Evolutionary conservation across 2,888 invertebrate genomes (phyloP), one percentile per base, ranked within the genome.

Genomic region (Hemithea aestivaria): DNA sequence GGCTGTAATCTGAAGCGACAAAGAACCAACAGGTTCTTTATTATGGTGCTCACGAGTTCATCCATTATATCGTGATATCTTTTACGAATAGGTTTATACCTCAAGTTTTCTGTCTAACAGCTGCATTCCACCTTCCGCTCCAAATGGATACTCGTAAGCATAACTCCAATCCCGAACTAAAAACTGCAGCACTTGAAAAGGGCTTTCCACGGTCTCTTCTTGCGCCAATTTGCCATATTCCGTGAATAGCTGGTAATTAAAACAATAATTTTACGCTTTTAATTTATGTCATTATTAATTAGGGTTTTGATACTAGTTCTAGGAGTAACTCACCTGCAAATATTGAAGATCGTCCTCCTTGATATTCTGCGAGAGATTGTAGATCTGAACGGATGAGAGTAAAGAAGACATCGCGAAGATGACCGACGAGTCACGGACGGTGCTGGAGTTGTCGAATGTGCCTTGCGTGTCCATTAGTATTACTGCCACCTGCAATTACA

Each of bases 281-380:
- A n/a, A n/a, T n/a, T n/a, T n/a, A n/a, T n/a, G n/a, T n/a, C n/a
- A n/a, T n/a, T n/a, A n/a, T n/a, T n/a, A n/a, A n/a, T n/a, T n/a
- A n/a, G n/a, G n/a, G n/a, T n/a, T n/a, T n/a, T n/a, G n/a, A n/a
- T n/a, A n/a, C n/a, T n/a, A n/a, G n/a, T n/a, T n/a, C n/a, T n/a
- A n/a, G n/a, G n/a, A n/a, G n/a, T n/a, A n/a, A 23, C 5, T 11
- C 27, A 88, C 88, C 73, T 93, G 95, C 58, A 97, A 87, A 82
- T 97, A 96, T 73, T 97, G 96, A 23, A 97, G 82, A 81, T 97
- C 96, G 76, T 97, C 96, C 75, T 97, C 97, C 74, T 97, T 96
- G 46, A 97, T 95, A 73, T 96, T 96, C 73, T 94, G 94, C 41
- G 94, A 94, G 37, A 97, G 37, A 33, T 58, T 58, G 38, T 94